Conservation (phyloP, 2,113 vertebrate species). For the Butorides virescens region DNA sequence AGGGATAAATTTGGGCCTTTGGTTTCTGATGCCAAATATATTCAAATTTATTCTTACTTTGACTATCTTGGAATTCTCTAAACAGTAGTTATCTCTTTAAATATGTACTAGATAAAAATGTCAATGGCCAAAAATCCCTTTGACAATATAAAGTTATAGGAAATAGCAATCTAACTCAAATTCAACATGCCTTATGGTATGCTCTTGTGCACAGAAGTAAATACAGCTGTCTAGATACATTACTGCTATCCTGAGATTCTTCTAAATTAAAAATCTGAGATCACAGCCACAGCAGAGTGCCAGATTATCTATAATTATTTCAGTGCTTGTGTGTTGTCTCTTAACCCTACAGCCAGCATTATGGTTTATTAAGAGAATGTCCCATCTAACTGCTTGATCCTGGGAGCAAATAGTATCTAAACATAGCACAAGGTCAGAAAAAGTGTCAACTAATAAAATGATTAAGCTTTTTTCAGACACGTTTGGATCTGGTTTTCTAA, state of each 20-base stretch:
- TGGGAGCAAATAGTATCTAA: neutral
- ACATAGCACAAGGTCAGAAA: neutral
- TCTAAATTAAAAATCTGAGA: conserved; percentile 47
- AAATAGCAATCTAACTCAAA: neutral
- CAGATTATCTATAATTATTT: conserved; percentile 22
- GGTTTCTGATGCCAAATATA: neutral
- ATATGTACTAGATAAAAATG: neutral
- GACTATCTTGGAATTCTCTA: neutral
- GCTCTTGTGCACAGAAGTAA: conserved; percentile 9
- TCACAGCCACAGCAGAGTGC: neutral
- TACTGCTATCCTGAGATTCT: conserved; percentile 3
- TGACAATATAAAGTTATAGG: neutral
- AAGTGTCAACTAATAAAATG: neutral
- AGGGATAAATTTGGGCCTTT: neutral
- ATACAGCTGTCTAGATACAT: conserved; percentile 31
- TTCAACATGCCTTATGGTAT: neutral
- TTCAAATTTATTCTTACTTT: neutral
- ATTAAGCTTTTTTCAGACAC: neutral
- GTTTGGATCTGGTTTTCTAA: neutral
- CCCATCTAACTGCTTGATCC: neutral
- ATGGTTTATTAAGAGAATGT: neutral
- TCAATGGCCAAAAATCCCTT: neutral
- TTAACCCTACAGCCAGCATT: neutral
- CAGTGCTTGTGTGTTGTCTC: neutral
- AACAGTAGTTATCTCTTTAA: neutral